phyloP scores from a whole-genome alignment of 2,113 vertebrate genomes.

The Xiphorhynchus elegans region DNA sequence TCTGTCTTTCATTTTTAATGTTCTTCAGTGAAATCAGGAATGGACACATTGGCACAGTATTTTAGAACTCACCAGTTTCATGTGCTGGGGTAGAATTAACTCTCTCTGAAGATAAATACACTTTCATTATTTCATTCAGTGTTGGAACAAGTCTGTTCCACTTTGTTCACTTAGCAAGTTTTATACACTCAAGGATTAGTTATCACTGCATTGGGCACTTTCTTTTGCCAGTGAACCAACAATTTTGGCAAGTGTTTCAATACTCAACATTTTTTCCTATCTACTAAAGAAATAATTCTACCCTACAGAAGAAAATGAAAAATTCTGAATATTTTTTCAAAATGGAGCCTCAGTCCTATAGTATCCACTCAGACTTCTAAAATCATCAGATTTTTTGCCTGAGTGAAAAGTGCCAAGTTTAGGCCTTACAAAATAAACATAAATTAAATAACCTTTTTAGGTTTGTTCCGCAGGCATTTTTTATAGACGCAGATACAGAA shows the following conservation, averaged over 20 bases:
- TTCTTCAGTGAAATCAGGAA: not conserved
- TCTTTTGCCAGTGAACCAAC: not conserved
- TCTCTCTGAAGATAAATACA: not conserved
- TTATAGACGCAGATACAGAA: not conserved
- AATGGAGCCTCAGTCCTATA: not conserved
- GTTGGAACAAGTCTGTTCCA: not conserved
- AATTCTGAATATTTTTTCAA: not conserved
- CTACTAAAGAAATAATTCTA: not conserved
- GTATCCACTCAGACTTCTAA: not conserved
- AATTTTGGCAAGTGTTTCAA: not conserved
- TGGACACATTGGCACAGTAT: accelerated
- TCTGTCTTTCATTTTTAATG: not conserved
- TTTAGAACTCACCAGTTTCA: not conserved
- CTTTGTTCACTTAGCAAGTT: not conserved
- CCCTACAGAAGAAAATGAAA: not conserved
- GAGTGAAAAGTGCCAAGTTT: not conserved
- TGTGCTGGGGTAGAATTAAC: not conserved
- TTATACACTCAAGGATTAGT: not conserved
- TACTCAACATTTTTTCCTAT: not conserved
- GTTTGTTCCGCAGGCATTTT: not conserved
- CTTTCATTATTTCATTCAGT: not conserved
- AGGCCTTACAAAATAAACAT: not conserved
- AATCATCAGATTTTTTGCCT: not conserved
- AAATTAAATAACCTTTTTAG: not conserved
- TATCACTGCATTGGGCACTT: not conserved